Base-by-base conservation (phyloP, 64 coral and sea anemone genomes). In the Stichodactyla mertensii region DNA sequence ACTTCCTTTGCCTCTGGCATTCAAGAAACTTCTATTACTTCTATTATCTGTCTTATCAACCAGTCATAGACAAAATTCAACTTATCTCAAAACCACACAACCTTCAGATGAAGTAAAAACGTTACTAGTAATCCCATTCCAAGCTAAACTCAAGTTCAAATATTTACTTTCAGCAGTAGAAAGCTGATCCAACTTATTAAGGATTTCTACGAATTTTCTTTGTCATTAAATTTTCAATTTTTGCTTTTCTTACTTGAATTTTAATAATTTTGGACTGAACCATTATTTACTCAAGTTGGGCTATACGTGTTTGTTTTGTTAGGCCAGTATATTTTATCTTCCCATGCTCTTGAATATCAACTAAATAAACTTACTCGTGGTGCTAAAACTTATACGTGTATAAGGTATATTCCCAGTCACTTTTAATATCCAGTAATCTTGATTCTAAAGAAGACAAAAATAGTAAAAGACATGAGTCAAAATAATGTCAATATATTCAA, bases 251-350 rank as follows among this genome's bases (percentile, higher is more conserved):
- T 31, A 31, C 62, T 74, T 74, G n/a, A 74, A 31, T 74, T 74
- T 28, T 31, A 74, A 20, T 13, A 71, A 31, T 31, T 5, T 31
- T 74, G 69, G 69, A 31, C 69, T 1, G n/a, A 12, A 11, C 24
- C 24, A 74, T 11, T 74, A 74, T 74, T 74, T 26, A 13, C 69
- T 31, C 69, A 71, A n/a, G 24, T 74, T 74, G 24, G 69, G 69
- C 69, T n/a, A 74, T 74, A 74, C 69, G 69, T 74, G 69, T 74
- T 74, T 74, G 69, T 74, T 74, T 1, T n/a, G 36, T 26, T 74
- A 36, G 69, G 69, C 69, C 27, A 6, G 1, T 45, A 45, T 45
- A 45, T 2, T 2, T 45, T 45, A 45, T 45, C 36, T 45, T 45
- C 36, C 36, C 36, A 45, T 45, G 36, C 36, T 2, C 36, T 45